A percentile compares a stretch with the other conserved stretches of the same genome.
phyloP scores from a whole-genome alignment of 2,888 invertebrate species.

The Leptopilina myrica region DNA sequence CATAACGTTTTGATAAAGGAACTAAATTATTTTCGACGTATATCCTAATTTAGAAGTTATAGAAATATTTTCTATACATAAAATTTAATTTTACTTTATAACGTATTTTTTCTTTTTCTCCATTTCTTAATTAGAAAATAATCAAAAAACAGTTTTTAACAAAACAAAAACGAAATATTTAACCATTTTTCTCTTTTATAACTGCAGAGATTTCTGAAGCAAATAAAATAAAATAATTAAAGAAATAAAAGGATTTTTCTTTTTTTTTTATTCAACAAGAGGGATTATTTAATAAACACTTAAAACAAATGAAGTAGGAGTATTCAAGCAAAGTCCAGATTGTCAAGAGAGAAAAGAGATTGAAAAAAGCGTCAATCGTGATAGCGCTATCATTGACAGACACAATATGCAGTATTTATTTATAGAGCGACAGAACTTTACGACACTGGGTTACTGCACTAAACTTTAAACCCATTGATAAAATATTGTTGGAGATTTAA shows the following conservation, averaged over 20 bases:
- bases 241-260: not conserved
- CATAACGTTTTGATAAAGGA: not conserved
- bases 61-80: too few species aligned
- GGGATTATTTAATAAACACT: not conserved
- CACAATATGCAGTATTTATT: conserved; percentile 65
- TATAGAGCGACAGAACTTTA: conserved; percentile 58
- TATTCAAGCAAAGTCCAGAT: conserved; percentile 54
- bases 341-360: conserved; percentile 47
- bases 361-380: conserved; percentile 52
- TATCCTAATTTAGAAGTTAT: too few species aligned
- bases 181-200: too few species aligned
- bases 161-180: too few species aligned
- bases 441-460: conserved; percentile 58
- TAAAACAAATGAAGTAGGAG: conserved; percentile 33
- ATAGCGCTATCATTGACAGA: conserved; percentile 63
- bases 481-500: not conserved
- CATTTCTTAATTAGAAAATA: too few species aligned
- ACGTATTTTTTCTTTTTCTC: too few species aligned
- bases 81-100: too few species aligned
- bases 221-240: too few species aligned
- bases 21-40: too few species aligned
- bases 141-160: too few species aligned
- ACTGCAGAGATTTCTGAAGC: too few species aligned
- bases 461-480: conserved; percentile 58
- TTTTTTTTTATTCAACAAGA: not conserved